Base-by-base conservation (phyloP, 2,797 vertebrate genomes). In the Sciurus carolinensis region DNA sequence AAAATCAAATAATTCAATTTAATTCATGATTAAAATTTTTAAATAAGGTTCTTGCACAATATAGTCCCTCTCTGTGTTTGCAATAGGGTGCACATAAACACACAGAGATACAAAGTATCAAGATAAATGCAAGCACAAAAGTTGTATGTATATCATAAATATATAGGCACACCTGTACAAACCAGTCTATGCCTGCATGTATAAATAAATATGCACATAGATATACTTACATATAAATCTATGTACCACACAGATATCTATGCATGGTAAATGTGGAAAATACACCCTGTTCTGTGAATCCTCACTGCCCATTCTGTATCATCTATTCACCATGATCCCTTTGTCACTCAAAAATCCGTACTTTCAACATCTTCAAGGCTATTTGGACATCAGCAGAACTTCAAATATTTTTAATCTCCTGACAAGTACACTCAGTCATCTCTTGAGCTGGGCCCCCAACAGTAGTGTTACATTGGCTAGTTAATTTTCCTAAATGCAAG, bases 21-120 rank as follows among this genome's bases (percentile, higher is more conserved):
- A 76, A 71, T 89, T 77, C 89, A 80, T 86, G n/a, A 52, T 72
- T 92, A 87, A 82, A 91, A 39, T 11, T 50, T 47, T 90, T 80
- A 77, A 94, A n/a, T 59, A 88, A 92, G 62, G 11, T 1, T 81
- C 52, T 91, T 86, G 4, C 39, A 42, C 69, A 87, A 0, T 71
- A 39, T 26, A 20, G 28, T 52, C 17, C 12, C 42, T 92, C 17
- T 91, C 83, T 67, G 7, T 50, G 12, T 95, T 85, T 84, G 33
- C 28, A 69, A n/a, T 30, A 90, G 14, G 52, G 36, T 83, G 18
- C 44, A 36, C 33, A n/a, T 26, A 67, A 86, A 67, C 57, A 76
- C 12, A 22, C 20, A 44, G 66, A 62, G 6, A 90, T 47, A 50
- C 50, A 96, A 90, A 84, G 4, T 30, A n/a, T 59, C 39, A 88